phyloP scores from a whole-genome alignment of 2,797 vertebrate genomes.

The Mormyrops boulengeri region DNA sequence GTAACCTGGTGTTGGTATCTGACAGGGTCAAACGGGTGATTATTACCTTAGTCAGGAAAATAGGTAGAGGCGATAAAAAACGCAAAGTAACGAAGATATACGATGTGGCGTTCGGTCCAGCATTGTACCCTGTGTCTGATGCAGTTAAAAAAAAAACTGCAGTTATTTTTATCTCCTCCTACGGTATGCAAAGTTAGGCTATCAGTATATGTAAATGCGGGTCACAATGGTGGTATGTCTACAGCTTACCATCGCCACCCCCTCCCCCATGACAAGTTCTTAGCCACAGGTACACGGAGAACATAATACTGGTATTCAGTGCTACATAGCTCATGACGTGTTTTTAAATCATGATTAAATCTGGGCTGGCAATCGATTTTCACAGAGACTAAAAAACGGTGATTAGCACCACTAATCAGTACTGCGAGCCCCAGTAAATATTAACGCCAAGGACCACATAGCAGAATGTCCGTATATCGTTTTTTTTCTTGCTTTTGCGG shows the following conservation, averaged over 20 bases:
- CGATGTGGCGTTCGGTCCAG: not conserved
- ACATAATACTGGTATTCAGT: not conserved
- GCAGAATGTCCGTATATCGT: not conserved
- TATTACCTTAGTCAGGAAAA: not conserved
- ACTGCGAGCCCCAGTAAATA: not conserved
- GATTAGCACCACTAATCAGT: not conserved
- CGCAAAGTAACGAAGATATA: not conserved
- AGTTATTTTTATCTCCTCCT: not conserved
- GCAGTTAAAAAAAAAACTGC: not conserved
- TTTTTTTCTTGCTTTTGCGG: not conserved
- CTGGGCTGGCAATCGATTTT: not conserved
- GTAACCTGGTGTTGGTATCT: not conserved
- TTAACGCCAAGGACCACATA: not conserved
- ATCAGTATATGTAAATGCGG: not conserved
- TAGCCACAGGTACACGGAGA: not conserved
- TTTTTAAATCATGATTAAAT: not conserved
- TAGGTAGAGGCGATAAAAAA: not conserved
- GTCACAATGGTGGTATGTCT: not conserved
- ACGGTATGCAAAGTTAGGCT: not conserved
- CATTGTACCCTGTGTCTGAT: not conserved
- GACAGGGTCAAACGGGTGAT: not conserved
- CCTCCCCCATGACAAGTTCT: not conserved
- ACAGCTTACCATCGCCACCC: not conserved
- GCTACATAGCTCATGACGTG: not conserved
- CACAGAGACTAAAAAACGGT: not conserved